Evolutionary conservation across 2,888 invertebrate genomes (phyloP), one percentile per base, ranked within the genome.

Genomic region (Drosophila rellima): DNA sequence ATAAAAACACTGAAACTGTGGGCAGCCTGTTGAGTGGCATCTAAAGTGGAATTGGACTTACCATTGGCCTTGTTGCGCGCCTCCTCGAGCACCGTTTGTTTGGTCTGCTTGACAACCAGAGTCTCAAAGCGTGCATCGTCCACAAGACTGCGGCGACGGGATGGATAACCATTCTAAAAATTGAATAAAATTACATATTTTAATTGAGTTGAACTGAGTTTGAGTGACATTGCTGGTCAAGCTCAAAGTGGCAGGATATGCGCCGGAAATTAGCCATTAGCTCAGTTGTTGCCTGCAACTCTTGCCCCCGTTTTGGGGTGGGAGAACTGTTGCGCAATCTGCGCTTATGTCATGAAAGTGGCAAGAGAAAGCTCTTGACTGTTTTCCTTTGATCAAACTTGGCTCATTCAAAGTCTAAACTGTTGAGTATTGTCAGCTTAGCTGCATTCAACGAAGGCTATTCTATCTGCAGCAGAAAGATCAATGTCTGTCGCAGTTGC

Each of bases 71-170:
- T 95, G 92, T 95, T 96, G 90, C 97, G 96, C 82, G 97, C 97
- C 93, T 97, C 97, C 91, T 97, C 97, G 90, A 98, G 94, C 82
- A 97, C 97, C 90, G 95, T 96, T 94, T 97, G 97, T 93, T 98
- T 97, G 92, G 96, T 97, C 94, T 98, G 98, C 93, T 97, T 97
- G 91, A 98, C 98, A 88, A 98, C 97, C 91, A 97, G 94, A 73
- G 97, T 98, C 93, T 99, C 99, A 93, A 99, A 99, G 89, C 98
- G 96, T 84, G 99, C 99, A 93, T 99, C 99, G 91, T 98, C 99
- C 59, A 99, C 99, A 76, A 99, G 95, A 77, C 98, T 98, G 90
- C 98, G 96, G 89, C 98, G 96, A 90, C 98, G 95, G 74, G 98
- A 97, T 86, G 98, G 97, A 93, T 98, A 98, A 75, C 98, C 99